phyloP scores from a whole-genome alignment of 2,113 vertebrate genomes.

The Oriolus oriolus region DNA sequence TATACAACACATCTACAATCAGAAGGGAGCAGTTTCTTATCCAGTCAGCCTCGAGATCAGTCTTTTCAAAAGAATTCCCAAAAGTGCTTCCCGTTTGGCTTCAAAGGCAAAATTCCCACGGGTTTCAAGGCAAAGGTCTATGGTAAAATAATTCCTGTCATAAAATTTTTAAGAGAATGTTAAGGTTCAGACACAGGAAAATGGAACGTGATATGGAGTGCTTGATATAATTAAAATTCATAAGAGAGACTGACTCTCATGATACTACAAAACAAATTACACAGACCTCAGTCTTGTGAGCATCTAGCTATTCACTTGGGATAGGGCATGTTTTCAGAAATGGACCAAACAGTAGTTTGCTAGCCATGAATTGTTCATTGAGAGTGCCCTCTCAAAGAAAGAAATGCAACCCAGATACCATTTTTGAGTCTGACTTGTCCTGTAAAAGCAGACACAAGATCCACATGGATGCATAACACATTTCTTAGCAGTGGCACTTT shows the following conservation, averaged over 20 bases:
- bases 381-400: background rate
- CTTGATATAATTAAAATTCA: background rate
- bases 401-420: background rate
- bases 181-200: background rate
- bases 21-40: background rate
- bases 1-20: background rate
- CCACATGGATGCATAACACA: background rate
- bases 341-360: background rate
- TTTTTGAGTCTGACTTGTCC: background rate
- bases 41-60: background rate
- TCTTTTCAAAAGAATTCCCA: background rate
- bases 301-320: background rate
- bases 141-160: background rate
- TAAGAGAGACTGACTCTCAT: background rate
- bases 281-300: background rate
- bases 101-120: background rate
- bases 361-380: background rate
- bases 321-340: background rate
- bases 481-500: background rate
- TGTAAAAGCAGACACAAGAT: background rate
- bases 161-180: background rate
- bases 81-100: background rate
- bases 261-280: background rate
- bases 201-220: background rate
- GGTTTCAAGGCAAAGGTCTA: background rate